Base-by-base conservation (phyloP, 2,797 vertebrate genomes). In the Xyrichtys novacula region DNA sequence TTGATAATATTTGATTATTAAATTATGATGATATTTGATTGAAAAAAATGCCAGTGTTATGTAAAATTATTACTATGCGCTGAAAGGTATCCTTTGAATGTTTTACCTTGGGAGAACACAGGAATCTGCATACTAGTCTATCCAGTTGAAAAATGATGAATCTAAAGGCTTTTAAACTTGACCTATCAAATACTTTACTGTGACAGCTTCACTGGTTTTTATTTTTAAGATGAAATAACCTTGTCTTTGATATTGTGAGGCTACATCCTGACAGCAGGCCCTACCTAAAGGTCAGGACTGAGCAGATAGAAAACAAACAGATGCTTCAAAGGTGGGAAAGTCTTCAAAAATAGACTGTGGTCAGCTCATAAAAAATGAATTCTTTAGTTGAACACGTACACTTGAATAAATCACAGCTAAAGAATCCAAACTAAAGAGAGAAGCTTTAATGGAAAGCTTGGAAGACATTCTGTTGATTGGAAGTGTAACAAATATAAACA, bases 401-500 rank as follows among this genome's bases (percentile, higher is more conserved):
- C 14, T 34, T 34, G n/a, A n/a, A 29, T 12, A 34, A 34, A 34
- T 34, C 32, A 34, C 3, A 32, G 32, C 14, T 20, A 17, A 19
- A 28, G 38, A 31, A 69, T 69, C 36, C 34, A 58, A 71, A 81
- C 29, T 31, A 57, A 74, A 44, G 49, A 71, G 43, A 75, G 69
- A 74, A 48, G 59, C 58, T 88, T 88, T 85, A 85, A 82, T 83
- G 58, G 47, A 62, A 78, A 78, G 65, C 59, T 48, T 57, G 77
- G 81, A 89, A 85, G 76, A 89, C 72, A 47, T 64, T 68, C 71
- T 39, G 74, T 78, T 66, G 36, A 73, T 63, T 67, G 36, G 25
- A 78, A 74, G 42, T 63, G 39, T 52, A 59, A 83, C 52, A 85
- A 85, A 86, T 72, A 84, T 44, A 84, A 82, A 87, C 49, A 60